Evolutionary conservation across 2,113 vertebrate genomes (phyloP).

Genomic region (Hemicordylus capensis): DNA sequence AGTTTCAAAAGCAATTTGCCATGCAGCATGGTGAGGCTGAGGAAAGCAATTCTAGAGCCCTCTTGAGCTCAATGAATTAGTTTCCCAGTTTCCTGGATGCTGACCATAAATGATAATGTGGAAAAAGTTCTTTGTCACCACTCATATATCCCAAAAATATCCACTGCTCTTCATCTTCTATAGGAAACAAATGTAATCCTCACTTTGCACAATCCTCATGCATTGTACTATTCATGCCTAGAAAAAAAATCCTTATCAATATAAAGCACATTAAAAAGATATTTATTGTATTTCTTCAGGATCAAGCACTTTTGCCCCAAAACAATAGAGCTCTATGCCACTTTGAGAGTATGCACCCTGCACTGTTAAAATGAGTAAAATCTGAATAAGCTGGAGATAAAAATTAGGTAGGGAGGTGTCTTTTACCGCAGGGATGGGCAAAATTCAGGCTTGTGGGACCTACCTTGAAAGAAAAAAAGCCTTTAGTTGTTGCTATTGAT

Average conservation of each 20-base stretch:
- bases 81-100: neutral
- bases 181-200: neutral
- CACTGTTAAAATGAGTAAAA: neutral
- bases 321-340: neutral
- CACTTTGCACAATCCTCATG: too few relatives aligned
- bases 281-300: neutral
- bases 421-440: too few relatives aligned
- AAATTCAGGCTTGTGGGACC: too few relatives aligned
- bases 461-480: too few relatives aligned
- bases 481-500: too few relatives aligned
- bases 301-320: neutral
- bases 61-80: too few relatives aligned
- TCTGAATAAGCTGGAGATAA: neutral
- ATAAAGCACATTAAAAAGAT: neutral
- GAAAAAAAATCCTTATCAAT: neutral
- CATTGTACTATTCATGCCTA: neutral
- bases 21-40: too few relatives aligned
- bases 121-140: neutral
- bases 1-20: too few relatives aligned
- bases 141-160: neutral
- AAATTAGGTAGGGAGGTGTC: neutral
- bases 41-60: too few relatives aligned
- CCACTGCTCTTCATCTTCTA: neutral
- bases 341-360: neutral
- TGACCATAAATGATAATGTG: neutral